phyloP scores from a whole-genome alignment of 2,797 vertebrate species.

The Rousettus madagascariensis region DNA sequence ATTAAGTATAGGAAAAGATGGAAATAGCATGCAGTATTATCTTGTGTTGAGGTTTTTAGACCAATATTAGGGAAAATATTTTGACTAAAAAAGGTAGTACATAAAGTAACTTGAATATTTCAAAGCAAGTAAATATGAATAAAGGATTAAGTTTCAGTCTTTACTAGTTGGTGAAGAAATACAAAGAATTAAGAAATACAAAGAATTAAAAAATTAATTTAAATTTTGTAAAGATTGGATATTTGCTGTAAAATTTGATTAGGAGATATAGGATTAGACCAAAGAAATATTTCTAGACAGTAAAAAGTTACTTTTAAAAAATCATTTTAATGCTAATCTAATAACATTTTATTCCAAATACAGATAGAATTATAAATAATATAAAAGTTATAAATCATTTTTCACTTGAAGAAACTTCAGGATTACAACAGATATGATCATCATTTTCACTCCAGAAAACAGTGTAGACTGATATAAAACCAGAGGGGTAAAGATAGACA shows the following conservation, averaged over 20 bases:
- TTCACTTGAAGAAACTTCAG: constrained; percentile 16
- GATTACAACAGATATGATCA: neutral
- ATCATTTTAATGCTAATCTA: neutral
- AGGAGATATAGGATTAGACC: neutral
- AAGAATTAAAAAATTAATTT: neutral
- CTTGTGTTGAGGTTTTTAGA: neutral
- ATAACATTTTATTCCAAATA: neutral
- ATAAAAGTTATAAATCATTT: neutral
- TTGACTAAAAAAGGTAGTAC: neutral
- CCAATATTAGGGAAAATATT: neutral
- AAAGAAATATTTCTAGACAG: neutral
- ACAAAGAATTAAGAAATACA: neutral
- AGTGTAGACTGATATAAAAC: neutral
- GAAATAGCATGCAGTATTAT: neutral
- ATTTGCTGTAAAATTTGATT: neutral
- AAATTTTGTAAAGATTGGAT: neutral
- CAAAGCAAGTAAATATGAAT: neutral
- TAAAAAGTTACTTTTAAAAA: neutral
- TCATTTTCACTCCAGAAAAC: neutral
- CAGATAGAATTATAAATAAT: neutral
- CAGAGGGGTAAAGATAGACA: neutral
- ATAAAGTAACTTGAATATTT: neutral
- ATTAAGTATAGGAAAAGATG: neutral
- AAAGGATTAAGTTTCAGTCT: neutral
- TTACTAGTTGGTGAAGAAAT: neutral